Base-by-base conservation (phyloP, 2,888 invertebrate species). In the Campopleginae sp. region DNA sequence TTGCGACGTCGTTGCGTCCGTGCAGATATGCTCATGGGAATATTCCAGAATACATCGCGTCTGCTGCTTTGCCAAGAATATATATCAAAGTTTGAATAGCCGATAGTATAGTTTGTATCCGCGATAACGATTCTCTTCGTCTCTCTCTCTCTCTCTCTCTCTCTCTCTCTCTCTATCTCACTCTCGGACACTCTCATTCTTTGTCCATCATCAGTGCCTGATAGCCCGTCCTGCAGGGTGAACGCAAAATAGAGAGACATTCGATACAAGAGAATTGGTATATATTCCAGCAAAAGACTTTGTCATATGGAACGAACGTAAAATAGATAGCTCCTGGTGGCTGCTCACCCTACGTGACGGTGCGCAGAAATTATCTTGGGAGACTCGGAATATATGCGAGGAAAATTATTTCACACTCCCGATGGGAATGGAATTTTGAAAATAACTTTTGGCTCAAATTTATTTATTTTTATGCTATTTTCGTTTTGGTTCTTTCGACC, bases 11-110 rank as follows among this genome's bases (percentile, higher is more conserved):
- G 84, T 85, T 85, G 84, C 81, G 72, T 80, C 80, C 85, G 82
- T 84, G 86, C 72, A 86, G 86, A 87, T 88, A 87, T 76, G 81
- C 86, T 42, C 83, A 54, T 17, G 72, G 80, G 82, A 77, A 84
- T 79, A 63, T 79, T 66, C 70, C 51, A 63, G 74, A 80, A 68
- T 74, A 54, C 84, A 81, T 85, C 58, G 84, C 10, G 65, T 12
- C 27, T 31, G 58, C 44, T 66, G 17, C 44, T 48, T 48, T 46
- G 48, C 19, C 48, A 17, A 65, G 27, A 61, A 46, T 51, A 54
- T 77, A 68, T 54, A 42, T 44, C 17, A 44, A 14, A 33, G 12
- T 46, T 46, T 66, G 74, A 65, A 75, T 75, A 48, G 75, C 63
- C 61, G 61, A 63, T 48, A 33, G 27, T n/a, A n/a, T 61, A 14